Evolutionary conservation across 2,797 vertebrate species (phyloP).

Genomic region (Margarornis squamiger): DNA sequence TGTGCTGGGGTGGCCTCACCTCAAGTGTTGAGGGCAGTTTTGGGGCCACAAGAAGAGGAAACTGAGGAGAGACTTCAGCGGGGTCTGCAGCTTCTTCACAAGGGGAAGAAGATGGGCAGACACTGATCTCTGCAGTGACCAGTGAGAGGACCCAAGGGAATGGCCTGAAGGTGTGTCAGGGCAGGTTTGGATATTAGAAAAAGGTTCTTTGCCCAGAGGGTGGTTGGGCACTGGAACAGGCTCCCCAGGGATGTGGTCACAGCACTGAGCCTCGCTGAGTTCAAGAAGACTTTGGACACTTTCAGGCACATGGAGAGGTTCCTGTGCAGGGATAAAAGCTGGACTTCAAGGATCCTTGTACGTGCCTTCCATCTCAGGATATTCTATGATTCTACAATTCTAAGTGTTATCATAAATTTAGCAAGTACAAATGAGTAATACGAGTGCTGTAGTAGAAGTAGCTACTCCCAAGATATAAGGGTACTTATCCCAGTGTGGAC

Average conservation of each 20-base stretch:
- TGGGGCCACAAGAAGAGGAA: background rate
- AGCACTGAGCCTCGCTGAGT: background rate
- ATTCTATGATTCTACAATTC: background rate
- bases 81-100: background rate
- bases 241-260: background rate
- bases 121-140: background rate
- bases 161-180: background rate
- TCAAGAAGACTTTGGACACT: accelerated
- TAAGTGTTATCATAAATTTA: background rate
- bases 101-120: background rate
- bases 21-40: background rate
- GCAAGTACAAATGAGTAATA: background rate
- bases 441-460: background rate
- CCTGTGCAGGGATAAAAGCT: background rate
- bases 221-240: background rate
- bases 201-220: background rate
- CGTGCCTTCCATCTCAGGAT: background rate
- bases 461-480: background rate
- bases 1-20: background rate
- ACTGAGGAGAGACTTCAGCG: background rate
- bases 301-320: background rate
- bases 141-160: background rate
- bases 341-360: background rate
- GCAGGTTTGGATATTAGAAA: background rate
- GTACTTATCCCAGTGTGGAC: background rate